A percentile compares a stretch with the other conserved stretches of the same genome.
Evolutionary conservation across 2,113 vertebrate species (phyloP).

Genomic region (Silurus asotus): DNA sequence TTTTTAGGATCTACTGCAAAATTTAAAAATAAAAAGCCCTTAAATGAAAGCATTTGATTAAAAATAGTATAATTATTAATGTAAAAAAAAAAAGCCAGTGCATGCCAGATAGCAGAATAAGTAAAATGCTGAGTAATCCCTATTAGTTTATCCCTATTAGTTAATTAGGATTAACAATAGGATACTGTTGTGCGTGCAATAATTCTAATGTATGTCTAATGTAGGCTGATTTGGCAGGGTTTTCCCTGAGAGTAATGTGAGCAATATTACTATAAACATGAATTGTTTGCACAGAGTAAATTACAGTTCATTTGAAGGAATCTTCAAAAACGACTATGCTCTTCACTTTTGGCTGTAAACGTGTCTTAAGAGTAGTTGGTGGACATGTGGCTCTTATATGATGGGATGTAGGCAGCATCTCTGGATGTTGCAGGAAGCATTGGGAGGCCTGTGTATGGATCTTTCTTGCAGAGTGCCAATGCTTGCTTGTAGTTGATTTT

Average conservation of each 20-base stretch:
- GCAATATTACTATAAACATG: conserved; percentile 37
- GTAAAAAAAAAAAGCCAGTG: conserved; percentile 10
- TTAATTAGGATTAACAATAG: not conserved
- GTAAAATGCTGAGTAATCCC: not conserved
- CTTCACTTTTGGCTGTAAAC: conserved; percentile 54
- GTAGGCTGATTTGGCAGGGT: conserved; percentile 10
- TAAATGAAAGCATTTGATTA: conserved; percentile 20
- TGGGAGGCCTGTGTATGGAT: conserved; percentile 78
- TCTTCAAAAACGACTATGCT: not conserved
- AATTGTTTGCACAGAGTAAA: conserved; percentile 60
- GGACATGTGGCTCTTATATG: conserved; percentile 56
- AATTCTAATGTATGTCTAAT: not conserved
- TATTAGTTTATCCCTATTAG: not conserved
- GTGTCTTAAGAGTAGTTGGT: conserved; percentile 57
- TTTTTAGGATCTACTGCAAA: no score
- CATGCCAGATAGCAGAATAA: conserved; percentile 20
- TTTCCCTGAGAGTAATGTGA: conserved; percentile 19
- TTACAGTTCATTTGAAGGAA: conserved; percentile 24
- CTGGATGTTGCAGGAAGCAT: conserved; percentile 78
- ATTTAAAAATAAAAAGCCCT: conserved; percentile 37
- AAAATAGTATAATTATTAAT: conserved; percentile 6
- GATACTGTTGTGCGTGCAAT: not conserved
- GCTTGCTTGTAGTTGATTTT: conserved; percentile 92
- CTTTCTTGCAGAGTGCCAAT: conserved; percentile 81
- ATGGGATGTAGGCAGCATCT: conserved; percentile 54